Conservation (phyloP, 2,888 invertebrate species). For the Rhamnusium bicolor region DNA sequence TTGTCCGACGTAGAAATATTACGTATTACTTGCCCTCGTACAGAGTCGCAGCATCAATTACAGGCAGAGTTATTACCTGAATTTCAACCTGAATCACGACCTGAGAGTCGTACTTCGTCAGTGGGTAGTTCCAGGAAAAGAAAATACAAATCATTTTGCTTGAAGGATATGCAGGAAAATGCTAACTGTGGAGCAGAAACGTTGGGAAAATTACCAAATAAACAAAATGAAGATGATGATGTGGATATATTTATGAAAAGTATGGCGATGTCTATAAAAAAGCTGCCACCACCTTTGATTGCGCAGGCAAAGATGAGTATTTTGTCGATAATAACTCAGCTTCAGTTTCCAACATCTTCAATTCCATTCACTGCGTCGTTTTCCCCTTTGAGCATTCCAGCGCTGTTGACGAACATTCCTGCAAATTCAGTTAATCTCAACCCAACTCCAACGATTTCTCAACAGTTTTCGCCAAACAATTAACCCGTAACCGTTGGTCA, state of each 20-base stretch:
- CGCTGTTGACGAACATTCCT: background rate
- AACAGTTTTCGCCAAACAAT: background rate
- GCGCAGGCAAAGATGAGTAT: background rate
- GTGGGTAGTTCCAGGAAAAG: background rate
- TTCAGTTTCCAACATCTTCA: background rate
- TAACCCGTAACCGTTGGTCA: background rate
- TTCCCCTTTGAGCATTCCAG: background rate
- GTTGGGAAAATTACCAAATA: background rate
- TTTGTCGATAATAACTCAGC: background rate
- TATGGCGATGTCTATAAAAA: background rate
- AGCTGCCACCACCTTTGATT: background rate
- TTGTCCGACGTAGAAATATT: background rate
- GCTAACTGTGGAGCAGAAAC: background rate
- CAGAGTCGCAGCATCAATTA: background rate
- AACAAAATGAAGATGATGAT: background rate
- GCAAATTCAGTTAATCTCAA: background rate
- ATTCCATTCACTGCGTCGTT: background rate
- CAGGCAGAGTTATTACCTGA: background rate
- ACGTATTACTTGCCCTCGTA: background rate
- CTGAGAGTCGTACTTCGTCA: background rate
- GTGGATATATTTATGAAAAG: slow-evolving; percentile 16
- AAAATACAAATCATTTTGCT: background rate
- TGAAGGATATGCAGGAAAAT: background rate
- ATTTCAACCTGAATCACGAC: background rate
- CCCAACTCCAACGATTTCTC: background rate